Evolutionary conservation across 2,888 invertebrate genomes (phyloP).

Genomic region (Andrena trimmerana): DNA sequence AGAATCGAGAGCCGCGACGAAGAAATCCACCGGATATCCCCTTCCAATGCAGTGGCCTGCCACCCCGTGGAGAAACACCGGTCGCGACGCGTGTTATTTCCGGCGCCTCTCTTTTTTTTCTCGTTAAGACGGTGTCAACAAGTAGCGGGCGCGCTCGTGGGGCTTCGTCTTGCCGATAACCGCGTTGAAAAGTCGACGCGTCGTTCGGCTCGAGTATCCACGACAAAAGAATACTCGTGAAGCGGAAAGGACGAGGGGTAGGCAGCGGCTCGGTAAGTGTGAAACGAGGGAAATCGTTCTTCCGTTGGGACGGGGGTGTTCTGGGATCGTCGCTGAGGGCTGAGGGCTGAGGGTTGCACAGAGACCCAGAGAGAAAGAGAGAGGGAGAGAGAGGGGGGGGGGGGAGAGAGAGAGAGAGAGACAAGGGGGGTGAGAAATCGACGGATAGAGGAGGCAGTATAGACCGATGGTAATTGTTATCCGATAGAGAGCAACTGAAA

Average conservation of each 20-base stretch:
- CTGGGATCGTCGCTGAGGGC: slow-evolving; percentile 3
- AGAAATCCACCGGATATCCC: neutral
- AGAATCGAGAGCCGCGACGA: neutral
- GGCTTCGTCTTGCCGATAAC: slow-evolving; percentile 60
- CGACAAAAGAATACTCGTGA: slow-evolving; percentile 60
- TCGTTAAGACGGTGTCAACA: slow-evolving; percentile 58
- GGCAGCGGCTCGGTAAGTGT: slow-evolving; percentile 57
- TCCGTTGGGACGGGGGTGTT: slow-evolving; percentile 37
- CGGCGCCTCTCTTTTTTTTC: slow-evolving; percentile 35
- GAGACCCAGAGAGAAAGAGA: neutral
- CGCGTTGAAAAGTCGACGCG: slow-evolving; percentile 54
- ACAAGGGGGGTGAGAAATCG: slow-evolving; percentile 7
- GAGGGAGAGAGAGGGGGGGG: neutral
- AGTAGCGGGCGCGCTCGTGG: slow-evolving; percentile 53
- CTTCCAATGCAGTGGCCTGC: neutral
- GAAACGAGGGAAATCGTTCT: slow-evolving; percentile 66
- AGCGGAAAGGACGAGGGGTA: slow-evolving; percentile 42
- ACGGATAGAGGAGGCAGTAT: slow-evolving; percentile 50
- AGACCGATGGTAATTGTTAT: slow-evolving; percentile 53
- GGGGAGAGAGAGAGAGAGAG: neutral
- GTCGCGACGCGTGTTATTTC: slow-evolving; percentile 37
- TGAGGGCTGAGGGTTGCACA: neutral
- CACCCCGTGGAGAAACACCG: slow-evolving; percentile 30
- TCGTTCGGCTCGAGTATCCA: slow-evolving; percentile 31
- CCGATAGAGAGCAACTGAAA: slow-evolving; percentile 59